Evolutionary conservation across 2,888 invertebrate genomes (phyloP).

Genomic region (Athrips mouffetella): DNA sequence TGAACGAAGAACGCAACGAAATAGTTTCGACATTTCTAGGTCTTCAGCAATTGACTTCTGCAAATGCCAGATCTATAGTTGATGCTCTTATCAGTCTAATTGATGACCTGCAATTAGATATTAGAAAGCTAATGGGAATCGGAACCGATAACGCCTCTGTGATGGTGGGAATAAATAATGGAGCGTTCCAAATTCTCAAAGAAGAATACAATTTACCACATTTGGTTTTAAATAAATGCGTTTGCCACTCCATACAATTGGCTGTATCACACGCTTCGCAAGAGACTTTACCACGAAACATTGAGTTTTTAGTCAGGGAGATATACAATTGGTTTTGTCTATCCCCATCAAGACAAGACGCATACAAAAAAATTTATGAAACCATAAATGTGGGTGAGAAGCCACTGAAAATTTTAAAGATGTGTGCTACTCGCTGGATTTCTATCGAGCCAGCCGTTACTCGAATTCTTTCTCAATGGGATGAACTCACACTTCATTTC

Average conservation of each 20-base stretch:
- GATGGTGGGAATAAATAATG: constrained; percentile 3
- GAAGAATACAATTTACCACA: not conserved
- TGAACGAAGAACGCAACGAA: constrained; percentile 10
- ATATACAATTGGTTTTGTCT: not conserved
- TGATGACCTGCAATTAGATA: constrained; percentile 2
- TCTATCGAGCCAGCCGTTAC: constrained; percentile 33
- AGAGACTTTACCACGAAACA: constrained; percentile 1
- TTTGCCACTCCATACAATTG: constrained; percentile 5
- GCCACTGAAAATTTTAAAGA: constrained; percentile 33
- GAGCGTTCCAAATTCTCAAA: not conserved
- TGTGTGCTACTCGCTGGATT: constrained; percentile 34
- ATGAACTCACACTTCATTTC: constrained; percentile 28
- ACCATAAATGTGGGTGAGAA: constrained; percentile 32
- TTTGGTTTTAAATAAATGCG: not conserved
- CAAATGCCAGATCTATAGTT: constrained; percentile 13
- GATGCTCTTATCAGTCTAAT: constrained; percentile 7
- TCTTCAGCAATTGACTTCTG: constrained; percentile 1
- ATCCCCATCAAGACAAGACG: not conserved
- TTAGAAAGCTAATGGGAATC: constrained; percentile 1
- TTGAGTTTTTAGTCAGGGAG: constrained; percentile 4
- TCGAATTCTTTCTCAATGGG: constrained; percentile 31
- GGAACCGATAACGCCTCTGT: constrained; percentile 5
- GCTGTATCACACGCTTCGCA: constrained; percentile 1
- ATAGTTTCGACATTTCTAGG: constrained; percentile 13
- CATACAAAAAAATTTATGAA: constrained; percentile 10